Percentiles rank a stretch among this genome's conserved stretches.
phyloP scores from a whole-genome alignment of 2,888 invertebrate species.

The Perdita meconis region DNA sequence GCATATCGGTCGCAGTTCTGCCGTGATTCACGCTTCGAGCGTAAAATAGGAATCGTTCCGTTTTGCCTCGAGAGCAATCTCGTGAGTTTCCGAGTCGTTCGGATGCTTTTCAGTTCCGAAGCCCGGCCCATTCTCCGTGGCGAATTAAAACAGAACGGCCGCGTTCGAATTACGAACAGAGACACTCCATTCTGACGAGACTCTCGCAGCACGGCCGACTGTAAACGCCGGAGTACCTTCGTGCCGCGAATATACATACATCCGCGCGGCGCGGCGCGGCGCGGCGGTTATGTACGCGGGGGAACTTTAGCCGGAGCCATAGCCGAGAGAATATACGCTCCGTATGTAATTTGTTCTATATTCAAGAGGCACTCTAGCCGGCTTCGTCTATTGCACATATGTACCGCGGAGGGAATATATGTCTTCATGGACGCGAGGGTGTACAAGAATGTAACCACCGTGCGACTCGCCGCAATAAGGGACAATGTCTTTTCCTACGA shows the following conservation, averaged over 20 bases:
- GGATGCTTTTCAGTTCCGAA: neutral
- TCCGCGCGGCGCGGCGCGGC: no score
- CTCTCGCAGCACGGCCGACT: constrained; percentile 19
- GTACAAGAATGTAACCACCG: constrained; percentile 55
- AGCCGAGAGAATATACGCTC: constrained; percentile 21
- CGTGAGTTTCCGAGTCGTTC: neutral
- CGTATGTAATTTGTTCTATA: constrained; percentile 62
- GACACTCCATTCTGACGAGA: constrained; percentile 10
- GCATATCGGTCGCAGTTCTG: no score
- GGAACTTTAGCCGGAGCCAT: constrained; percentile 29
- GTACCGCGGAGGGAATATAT: constrained; percentile 33
- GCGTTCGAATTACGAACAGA: constrained; percentile 2
- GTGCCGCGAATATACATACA: constrained; percentile 28
- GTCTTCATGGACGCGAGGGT: constrained; percentile 48
- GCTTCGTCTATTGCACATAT: constrained; percentile 32
- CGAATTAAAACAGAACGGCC: neutral
- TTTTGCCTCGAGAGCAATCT: no score
- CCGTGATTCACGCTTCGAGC: no score
- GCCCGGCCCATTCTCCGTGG: neutral
- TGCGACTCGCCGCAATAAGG: constrained; percentile 44
- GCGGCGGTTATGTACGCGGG: no score
- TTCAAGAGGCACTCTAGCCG: constrained; percentile 50
- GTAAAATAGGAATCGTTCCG: neutral
- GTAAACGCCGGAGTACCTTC: constrained; percentile 30
- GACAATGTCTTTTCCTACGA: constrained; percentile 44